A percentile compares a stretch with the other conserved stretches of the same genome.
phyloP scores from a whole-genome alignment of 2,888 invertebrate species.

The Conistra vaccinii region DNA sequence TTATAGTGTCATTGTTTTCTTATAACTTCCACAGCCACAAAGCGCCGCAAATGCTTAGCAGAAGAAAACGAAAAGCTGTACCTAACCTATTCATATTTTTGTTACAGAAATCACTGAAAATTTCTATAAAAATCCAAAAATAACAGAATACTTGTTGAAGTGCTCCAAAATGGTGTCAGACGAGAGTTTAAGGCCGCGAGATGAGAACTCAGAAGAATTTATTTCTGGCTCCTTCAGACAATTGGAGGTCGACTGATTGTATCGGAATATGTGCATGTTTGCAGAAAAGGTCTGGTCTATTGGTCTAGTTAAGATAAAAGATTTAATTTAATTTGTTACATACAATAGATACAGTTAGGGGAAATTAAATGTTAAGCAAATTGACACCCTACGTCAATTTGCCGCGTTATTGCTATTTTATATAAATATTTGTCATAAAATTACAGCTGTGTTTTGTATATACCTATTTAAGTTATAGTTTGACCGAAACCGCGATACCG shows the following conservation, averaged over 20 bases:
- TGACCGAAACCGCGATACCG: too few species aligned
- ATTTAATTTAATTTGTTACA: not conserved
- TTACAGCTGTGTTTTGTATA: not conserved
- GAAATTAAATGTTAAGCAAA: not conserved
- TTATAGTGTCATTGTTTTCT: not conserved
- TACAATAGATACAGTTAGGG: not conserved
- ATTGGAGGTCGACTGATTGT: constrained; percentile 33
- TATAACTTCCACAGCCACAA: not conserved
- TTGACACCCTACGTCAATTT: too few species aligned
- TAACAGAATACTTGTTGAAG: constrained; percentile 30
- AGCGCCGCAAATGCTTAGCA: not conserved
- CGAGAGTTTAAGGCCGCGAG: constrained; percentile 38
- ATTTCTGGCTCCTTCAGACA: constrained; percentile 41
- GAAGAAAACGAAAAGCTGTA: not conserved
- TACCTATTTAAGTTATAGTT: too few species aligned
- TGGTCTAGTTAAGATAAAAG: not conserved
- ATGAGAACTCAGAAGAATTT: constrained; percentile 36
- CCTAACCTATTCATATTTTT: not conserved
- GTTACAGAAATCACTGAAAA: constrained; percentile 41
- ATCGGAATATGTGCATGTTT: not conserved
- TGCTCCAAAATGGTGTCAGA: constrained; percentile 42
- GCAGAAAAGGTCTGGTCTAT: too few species aligned
- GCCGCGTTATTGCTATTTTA: not conserved
- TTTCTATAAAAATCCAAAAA: constrained; percentile 19
- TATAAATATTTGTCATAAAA: not conserved